Percentiles rank a stretch among this genome's conserved stretches.
These are phyloP conservation scores for Micromussa lordhowensis DNA, from an alignment of 92 coral and sea anemone species.

Conservation along the genomic window DNA sequence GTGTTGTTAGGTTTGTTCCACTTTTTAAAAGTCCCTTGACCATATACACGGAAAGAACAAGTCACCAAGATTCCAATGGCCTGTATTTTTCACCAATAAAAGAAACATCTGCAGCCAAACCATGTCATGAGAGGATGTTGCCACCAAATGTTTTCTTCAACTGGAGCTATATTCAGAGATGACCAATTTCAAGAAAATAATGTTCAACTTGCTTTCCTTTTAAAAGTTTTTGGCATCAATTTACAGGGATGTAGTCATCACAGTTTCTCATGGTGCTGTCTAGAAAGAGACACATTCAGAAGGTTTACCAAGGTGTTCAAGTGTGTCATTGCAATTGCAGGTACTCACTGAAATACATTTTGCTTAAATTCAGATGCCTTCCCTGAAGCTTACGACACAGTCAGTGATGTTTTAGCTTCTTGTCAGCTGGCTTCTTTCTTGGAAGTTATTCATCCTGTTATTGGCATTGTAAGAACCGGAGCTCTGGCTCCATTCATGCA, in stretches of 20 bases:
- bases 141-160: too few relatives aligned
- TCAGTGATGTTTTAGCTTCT: constrained; percentile 91
- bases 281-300: neutral
- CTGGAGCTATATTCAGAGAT: too few relatives aligned
- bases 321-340: neutral
- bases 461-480: constrained; percentile 86
- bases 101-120: neutral
- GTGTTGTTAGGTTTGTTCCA: too few relatives aligned
- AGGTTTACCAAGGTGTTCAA: neutral
- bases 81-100: neutral
- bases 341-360: neutral
- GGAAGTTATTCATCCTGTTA: constrained; percentile 85
- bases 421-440: constrained; percentile 95
- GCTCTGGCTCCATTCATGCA: constrained; percentile 86
- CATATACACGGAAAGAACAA: too few relatives aligned
- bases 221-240: too few relatives aligned
- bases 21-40: too few relatives aligned
- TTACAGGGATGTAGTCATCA: neutral
- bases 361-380: constrained; percentile 47
- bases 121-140: neutral
- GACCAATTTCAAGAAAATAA: too few relatives aligned
- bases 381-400: constrained; percentile 83
- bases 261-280: neutral
- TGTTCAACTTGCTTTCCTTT: too few relatives aligned
- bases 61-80: too few relatives aligned